Conservation (phyloP, 2,113 vertebrate species). For the Syngnathus scovelli region DNA sequence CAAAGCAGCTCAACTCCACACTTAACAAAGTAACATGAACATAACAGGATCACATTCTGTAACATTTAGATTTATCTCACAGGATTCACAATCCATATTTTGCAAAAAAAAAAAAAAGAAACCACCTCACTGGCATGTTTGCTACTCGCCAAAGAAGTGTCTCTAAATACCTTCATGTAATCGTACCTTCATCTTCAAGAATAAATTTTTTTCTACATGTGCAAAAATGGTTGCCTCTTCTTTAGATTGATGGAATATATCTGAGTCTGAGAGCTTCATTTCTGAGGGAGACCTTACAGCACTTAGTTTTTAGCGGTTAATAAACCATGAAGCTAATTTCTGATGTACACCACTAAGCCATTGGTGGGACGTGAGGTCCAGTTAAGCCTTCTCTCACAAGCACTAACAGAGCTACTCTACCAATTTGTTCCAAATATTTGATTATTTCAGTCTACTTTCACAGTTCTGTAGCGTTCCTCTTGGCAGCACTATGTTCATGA, state of each 20-base stretch:
- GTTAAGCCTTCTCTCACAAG: no score
- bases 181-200: conserved; percentile 48
- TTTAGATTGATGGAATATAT: not conserved
- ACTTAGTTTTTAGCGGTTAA: no score
- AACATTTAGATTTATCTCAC: conserved; percentile 6
- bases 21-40: not conserved
- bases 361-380: no score
- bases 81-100: conserved; percentile 17
- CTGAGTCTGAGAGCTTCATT: not conserved
- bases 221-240: conserved; percentile 2
- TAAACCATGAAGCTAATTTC: not conserved
- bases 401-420: no score
- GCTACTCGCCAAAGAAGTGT: conserved; percentile 33
- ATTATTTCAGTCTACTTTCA: no score
- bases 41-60: not conserved
- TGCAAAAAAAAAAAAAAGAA: not conserved
- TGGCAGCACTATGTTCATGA: no score
- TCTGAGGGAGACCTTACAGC: not conserved
- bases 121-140: conserved; percentile 46
- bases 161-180: conserved; percentile 45
- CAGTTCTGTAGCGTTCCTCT: no score
- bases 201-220: conserved; percentile 66
- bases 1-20: conserved; percentile 13
- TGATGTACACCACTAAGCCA: not conserved
- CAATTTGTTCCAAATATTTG: no score